phyloP scores from a whole-genome alignment of 2,113 vertebrate genomes.

The Mormoops blainvillei region DNA sequence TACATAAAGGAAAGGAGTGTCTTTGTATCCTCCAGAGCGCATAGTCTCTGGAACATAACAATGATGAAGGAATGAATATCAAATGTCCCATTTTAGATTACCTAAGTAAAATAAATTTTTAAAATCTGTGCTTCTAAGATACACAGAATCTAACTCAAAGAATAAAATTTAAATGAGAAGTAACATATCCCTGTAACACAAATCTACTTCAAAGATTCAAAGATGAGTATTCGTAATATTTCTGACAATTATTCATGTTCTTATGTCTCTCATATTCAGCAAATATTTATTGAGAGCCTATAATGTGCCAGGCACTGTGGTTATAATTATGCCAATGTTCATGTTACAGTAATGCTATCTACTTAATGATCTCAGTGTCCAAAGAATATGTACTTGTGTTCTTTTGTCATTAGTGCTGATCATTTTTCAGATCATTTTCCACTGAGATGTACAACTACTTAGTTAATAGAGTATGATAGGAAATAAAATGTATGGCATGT shows the following conservation, averaged over 20 bases:
- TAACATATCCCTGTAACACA: background rate
- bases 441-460: background rate
- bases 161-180: background rate
- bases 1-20: background rate
- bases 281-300: slow-evolving; percentile 34
- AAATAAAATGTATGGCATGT: background rate
- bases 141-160: background rate
- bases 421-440: background rate
- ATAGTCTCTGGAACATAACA: background rate
- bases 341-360: background rate
- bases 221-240: background rate
- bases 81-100: background rate
- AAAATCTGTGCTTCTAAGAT: background rate
- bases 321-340: background rate
- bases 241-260: background rate
- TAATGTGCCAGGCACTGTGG: background rate
- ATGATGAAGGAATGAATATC: background rate
- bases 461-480: background rate
- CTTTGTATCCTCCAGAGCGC: background rate
- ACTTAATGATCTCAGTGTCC: background rate
- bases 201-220: background rate
- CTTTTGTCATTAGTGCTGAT: background rate
- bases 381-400: background rate
- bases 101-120: background rate
- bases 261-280: background rate